Evolutionary conservation across 1,140 invertebrate genomes (phyloP).

Genomic region (Cherax destructor): DNA sequence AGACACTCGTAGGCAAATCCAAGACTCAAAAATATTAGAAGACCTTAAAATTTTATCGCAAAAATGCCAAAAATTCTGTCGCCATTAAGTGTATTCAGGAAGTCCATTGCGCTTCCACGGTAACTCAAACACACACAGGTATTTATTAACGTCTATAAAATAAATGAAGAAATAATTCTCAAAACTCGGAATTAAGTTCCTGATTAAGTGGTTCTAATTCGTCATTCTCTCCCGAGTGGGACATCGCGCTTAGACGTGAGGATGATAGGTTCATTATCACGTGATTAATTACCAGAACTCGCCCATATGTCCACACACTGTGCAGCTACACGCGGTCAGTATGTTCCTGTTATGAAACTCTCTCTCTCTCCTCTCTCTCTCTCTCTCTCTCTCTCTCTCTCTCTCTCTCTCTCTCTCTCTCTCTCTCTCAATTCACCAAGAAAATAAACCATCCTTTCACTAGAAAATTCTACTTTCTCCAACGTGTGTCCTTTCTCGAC

Average conservation of each 20-base stretch:
- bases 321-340: background rate
- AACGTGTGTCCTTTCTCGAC: no score
- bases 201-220: background rate
- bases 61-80: no score
- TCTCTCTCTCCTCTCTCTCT: background rate
- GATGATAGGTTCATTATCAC: constrained; percentile 53
- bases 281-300: constrained; percentile 38
- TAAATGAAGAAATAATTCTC: background rate
- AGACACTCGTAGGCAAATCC: background rate
- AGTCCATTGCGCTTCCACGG: no score
- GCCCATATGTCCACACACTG: constrained; percentile 15
- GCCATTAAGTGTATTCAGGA: no score
- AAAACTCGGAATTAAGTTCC: background rate
- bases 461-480: no score
- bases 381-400: no score
- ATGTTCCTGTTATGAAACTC: background rate
- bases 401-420: no score
- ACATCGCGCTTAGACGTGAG: constrained; percentile 13
- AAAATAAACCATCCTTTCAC: no score
- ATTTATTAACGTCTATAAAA: background rate
- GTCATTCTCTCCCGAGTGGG: background rate
- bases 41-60: background rate
- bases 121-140: background rate
- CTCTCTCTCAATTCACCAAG: no score
- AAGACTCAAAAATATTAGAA: background rate